phyloP scores from a whole-genome alignment of 2,113 vertebrate genomes.

The Clarias magur region DNA sequence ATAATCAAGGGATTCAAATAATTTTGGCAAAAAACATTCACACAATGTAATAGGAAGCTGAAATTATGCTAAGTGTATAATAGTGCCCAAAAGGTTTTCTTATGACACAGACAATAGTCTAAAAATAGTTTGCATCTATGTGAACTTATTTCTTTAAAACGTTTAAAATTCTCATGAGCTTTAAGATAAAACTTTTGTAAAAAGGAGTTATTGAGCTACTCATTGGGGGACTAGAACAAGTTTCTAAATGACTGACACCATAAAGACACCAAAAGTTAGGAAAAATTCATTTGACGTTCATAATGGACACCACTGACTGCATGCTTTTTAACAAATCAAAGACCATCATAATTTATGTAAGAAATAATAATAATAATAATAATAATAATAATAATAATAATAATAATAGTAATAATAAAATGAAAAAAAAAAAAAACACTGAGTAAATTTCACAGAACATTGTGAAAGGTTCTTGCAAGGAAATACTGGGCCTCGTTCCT shows the following conservation, averaged over 20 bases:
- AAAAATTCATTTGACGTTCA: constrained; percentile 33
- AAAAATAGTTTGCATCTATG: not conserved
- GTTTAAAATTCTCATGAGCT: not conserved
- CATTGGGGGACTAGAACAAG: constrained; percentile 52
- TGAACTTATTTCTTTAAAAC: not conserved
- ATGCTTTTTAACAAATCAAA: constrained; percentile 39
- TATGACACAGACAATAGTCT: not conserved
- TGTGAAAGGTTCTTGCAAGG: not conserved
- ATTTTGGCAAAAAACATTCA: not conserved
- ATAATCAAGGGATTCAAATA: not conserved
- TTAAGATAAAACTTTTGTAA: not conserved
- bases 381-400: too few relatives aligned
- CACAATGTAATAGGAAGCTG: not conserved
- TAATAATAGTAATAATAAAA: not conserved
- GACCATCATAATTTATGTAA: constrained; percentile 7
- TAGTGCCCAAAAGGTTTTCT: not conserved
- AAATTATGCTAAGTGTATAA: not conserved
- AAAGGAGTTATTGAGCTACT: constrained; percentile 66
- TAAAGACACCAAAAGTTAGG: constrained; percentile 42
- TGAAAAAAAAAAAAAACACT: not conserved
- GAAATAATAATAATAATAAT: not conserved
- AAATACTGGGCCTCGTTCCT: not conserved
- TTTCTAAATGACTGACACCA: constrained; percentile 51
- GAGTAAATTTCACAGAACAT: not conserved
- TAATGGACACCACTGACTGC: constrained; percentile 18